Evolutionary conservation across 2,113 vertebrate genomes (phyloP), one percentile per base, ranked within the genome.

Genomic region (Elaphurus davidianus): DNA sequence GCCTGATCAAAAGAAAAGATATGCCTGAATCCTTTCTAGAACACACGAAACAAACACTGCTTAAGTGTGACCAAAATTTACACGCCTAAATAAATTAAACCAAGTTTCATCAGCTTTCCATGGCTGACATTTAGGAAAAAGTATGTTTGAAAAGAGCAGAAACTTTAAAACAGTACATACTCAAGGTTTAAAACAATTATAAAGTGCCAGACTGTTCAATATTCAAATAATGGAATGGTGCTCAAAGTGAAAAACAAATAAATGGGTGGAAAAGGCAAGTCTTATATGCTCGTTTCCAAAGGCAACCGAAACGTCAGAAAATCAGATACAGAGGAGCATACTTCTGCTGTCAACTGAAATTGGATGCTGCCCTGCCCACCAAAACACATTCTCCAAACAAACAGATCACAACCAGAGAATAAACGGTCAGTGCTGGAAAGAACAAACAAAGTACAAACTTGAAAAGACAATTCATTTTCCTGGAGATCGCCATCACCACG

Each of bases 1-100:
- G 17, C 19, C 79, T 84, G 76, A 71, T 95, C 82, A 57, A 93
- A 95, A 55, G 82, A 57, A 96, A 93, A 96, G 82, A 67, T 4
- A 81, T 0, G 54, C 57, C 62, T 1, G 12, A 79, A 40, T 23
- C 74, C 59, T 88, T 95, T 57, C 52, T 3, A 28, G 14, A 67
- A 54, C 40, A 94, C 47, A 64, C 28, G 59, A 86, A 85, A 57
- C 43, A 74, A 54, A 62, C 45, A 74, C 13, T 54, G 82, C 15
- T 40, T 16, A 67, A 27, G 62, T 95, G 40, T 62, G 83, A 76
- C 83, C 30, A 40, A 64, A 90, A 91, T 19, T 9, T 30, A 50
- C 15, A 30, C 0, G 47, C 30, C 47, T 40, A 95, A 67, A 59
- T n/a, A 90, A 64, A 90, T 40, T 14, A 57, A 89, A 40, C 23